Percentiles rank a stretch among this genome's conserved stretches.
Evolutionary conservation across 2,113 vertebrate genomes (phyloP).

Genomic region (Pygathrix nemaeus): DNA sequence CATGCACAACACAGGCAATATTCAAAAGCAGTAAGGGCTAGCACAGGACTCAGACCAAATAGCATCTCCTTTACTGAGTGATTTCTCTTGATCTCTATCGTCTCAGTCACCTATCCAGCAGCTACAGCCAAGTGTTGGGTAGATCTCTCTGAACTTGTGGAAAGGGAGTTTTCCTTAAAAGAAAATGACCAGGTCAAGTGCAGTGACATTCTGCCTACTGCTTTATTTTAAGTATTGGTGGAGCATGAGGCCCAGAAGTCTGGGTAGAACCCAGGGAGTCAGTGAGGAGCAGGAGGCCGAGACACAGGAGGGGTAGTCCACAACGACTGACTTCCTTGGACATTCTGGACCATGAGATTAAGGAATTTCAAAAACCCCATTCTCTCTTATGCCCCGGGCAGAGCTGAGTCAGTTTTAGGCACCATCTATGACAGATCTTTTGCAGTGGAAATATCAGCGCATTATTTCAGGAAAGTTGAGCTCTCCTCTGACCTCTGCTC

Average conservation of each 20-base stretch:
- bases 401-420: constrained; percentile 27
- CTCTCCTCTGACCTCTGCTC: constrained; percentile 52
- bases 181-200: background rate
- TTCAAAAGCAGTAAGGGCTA: background rate
- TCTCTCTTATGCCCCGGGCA: background rate
- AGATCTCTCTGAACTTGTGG: constrained; percentile 22
- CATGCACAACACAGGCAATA: background rate
- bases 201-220: background rate
- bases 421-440: background rate
- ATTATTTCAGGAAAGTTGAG: constrained; percentile 49
- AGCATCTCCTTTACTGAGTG: background rate
- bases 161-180: background rate
- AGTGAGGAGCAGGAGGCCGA: background rate
- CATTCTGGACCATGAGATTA: background rate
- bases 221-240: constrained; percentile 18
- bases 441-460: background rate
- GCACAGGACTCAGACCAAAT: background rate
- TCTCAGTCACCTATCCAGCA: background rate
- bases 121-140: background rate
- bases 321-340: background rate
- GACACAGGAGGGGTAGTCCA: background rate
- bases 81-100: background rate
- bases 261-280: background rate
- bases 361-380: background rate
- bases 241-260: background rate